Conservation (phyloP, 2,797 vertebrate species). For the Salmo trutta region DNA sequence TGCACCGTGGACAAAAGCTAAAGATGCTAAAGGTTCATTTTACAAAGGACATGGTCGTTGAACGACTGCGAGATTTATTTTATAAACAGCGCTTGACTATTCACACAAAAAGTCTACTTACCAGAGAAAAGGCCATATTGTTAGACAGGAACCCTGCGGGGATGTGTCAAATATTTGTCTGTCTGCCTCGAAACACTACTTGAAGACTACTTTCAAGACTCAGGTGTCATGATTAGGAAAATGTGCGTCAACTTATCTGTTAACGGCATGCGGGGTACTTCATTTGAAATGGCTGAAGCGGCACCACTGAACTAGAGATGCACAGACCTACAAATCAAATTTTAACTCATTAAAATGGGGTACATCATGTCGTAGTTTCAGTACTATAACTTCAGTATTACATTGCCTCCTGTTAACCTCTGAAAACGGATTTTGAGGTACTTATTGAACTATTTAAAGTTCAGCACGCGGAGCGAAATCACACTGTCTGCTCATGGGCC, state of each 20-base stretch:
- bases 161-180: slow-evolving; percentile 1
- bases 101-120: slow-evolving; percentile 19
- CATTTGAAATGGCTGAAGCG: neutral
- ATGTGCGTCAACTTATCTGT: neutral
- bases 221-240: neutral
- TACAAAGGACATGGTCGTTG: neutral
- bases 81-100: neutral
- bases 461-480: neutral
- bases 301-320: slow-evolving; percentile 8
- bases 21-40: neutral
- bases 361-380: neutral
- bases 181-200: neutral
- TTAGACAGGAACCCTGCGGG: neutral
- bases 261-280: neutral
- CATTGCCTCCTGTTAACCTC: neutral
- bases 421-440: neutral
- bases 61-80: neutral
- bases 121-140: slow-evolving; percentile 39
- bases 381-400: neutral
- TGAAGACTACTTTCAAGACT: neutral
- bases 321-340: neutral
- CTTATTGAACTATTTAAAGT: neutral
- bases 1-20: neutral
- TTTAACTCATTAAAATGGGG: neutral
- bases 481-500: neutral